Evolutionary conservation across 2,113 vertebrate genomes (phyloP).

Genomic region (Ceyx margarethae): DNA sequence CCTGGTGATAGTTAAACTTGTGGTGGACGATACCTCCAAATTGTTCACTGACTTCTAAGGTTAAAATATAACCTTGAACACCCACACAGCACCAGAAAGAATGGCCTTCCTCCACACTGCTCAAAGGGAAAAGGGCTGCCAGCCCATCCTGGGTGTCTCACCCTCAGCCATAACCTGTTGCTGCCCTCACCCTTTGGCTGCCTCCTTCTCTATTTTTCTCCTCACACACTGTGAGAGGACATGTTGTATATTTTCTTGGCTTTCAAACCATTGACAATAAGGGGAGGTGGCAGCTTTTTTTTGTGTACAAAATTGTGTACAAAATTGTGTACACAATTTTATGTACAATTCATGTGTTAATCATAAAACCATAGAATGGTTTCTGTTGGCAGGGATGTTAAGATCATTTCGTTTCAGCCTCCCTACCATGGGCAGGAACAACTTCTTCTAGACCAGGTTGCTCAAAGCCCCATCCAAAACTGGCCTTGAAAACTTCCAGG

Average conservation of each 20-base stretch:
- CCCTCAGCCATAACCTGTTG: rapidly evolving
- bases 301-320: no score
- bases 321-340: no score
- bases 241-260: not conserved
- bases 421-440: no score
- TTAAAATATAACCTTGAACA: not conserved
- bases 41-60: not conserved
- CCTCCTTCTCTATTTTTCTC: not conserved
- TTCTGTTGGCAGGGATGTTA: no score
- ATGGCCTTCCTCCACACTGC: not conserved
- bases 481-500: no score
- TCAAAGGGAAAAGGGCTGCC: not conserved
- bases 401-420: no score
- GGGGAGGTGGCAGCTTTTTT: not conserved
- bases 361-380: no score
- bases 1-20: not conserved
- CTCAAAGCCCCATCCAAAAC: no score
- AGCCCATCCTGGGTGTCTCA: rapidly evolving
- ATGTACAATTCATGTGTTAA: rapidly evolving
- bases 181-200: not conserved
- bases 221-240: rapidly evolving
- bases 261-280: not conserved
- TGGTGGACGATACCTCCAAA: not conserved
- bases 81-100: rapidly evolving
- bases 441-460: no score